A percentile compares a stretch with the other conserved stretches of the same genome.
Evolutionary conservation across 2,888 invertebrate genomes (phyloP).

Genomic region (Thereva nobilitata): DNA sequence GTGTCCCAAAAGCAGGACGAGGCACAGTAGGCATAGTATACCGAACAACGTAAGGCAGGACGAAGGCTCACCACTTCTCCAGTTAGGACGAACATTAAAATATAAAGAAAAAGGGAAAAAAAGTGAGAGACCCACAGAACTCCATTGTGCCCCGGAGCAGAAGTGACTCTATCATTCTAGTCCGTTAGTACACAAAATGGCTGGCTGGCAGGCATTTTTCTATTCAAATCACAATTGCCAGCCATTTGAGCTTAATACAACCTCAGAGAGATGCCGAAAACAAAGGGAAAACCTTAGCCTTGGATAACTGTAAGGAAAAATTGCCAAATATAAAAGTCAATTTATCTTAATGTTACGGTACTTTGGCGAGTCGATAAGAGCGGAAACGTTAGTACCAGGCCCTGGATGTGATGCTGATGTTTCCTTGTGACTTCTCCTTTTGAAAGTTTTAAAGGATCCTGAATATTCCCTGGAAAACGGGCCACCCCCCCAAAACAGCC

Average conservation of each 20-base stretch:
- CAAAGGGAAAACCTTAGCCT: conserved; percentile 27
- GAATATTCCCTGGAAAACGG: conserved; percentile 9
- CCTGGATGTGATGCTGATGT: conserved; percentile 9
- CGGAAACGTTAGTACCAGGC: conserved; percentile 13
- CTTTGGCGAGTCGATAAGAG: conserved; percentile 35
- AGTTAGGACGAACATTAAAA: conserved; percentile 1
- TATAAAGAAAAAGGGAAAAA: conserved; percentile 7
- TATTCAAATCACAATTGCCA: conserved; percentile 32
- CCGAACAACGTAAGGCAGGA: no score
- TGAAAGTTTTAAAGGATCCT: conserved; percentile 23
- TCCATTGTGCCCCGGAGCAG: conserved; percentile 25
- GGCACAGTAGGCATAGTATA: no score
- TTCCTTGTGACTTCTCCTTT: conserved; percentile 17
- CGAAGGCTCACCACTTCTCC: no score
- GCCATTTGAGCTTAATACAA: conserved; percentile 30
- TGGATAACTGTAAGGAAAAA: conserved; percentile 28
- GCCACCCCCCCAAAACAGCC: no score
- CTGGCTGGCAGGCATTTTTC: conserved; percentile 29
- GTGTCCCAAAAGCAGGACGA: no score
- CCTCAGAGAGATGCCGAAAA: conserved; percentile 27
- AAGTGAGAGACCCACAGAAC: conserved; percentile 9
- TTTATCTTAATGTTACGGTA: conserved; percentile 37
- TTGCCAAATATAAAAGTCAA: conserved; percentile 33
- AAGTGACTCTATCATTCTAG: conserved; percentile 30
- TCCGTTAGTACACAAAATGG: conserved; percentile 17